These are phyloP conservation scores for Oriolus oriolus DNA, from an alignment of 2,113 vertebrate species.

Conservation along the genomic window DNA sequence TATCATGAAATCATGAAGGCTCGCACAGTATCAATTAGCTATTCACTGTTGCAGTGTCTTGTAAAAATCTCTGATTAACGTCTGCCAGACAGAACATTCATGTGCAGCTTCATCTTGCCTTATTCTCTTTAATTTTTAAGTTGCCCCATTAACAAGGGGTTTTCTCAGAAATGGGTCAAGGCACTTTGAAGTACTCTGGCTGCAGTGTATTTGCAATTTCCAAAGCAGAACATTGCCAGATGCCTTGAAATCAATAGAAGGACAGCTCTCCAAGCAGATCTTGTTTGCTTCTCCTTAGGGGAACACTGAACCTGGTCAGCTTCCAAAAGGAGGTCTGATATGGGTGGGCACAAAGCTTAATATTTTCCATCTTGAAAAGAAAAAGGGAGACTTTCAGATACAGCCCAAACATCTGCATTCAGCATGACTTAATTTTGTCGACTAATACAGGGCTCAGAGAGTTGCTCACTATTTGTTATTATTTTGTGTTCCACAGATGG, in stretches of 20 bases:
- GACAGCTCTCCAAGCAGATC: neutral
- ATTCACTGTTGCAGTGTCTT: neutral
- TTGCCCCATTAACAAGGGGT: neutral
- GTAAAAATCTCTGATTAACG: neutral
- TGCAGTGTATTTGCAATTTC: neutral
- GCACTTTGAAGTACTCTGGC: neutral
- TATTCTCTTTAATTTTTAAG: neutral
- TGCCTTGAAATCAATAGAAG: neutral
- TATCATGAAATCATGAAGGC: neutral
- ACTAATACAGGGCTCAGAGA: neutral
- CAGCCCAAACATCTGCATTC: conserved; percentile 24
- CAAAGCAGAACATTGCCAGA: neutral
- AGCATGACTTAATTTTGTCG: neutral
- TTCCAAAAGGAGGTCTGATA: neutral
- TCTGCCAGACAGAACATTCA: neutral
- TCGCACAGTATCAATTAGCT: neutral
- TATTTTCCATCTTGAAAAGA: neutral
- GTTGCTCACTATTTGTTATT: neutral
- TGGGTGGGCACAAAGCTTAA: neutral
- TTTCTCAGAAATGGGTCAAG: neutral
- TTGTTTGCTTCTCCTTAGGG: neutral
- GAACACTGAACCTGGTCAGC: neutral
- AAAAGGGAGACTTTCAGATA: neutral
- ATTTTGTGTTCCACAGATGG: conserved; percentile 26
- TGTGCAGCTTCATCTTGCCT: neutral